Conservation (phyloP, 2,113 vertebrate genomes). For the Peucedramus taeniatus region DNA sequence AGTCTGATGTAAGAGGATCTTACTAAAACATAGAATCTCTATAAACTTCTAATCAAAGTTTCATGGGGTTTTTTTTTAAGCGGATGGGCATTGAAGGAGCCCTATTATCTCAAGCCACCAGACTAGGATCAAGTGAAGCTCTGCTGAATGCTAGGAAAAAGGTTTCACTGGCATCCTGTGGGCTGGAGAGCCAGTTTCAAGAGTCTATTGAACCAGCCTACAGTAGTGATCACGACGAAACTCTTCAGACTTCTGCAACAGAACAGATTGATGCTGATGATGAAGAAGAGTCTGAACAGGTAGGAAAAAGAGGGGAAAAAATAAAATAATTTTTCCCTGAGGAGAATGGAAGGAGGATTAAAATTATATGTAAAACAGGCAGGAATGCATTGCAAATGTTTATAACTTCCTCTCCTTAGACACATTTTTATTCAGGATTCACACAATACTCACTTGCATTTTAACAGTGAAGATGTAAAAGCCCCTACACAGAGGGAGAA, state of each 20-base stretch:
- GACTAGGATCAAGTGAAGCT: constrained; percentile 63
- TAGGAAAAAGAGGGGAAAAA: neutral
- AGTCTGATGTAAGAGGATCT: neutral
- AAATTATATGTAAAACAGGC: neutral
- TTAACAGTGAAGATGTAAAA: neutral
- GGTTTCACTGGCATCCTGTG: neutral
- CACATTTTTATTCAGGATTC: neutral
- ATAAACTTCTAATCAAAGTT: neutral
- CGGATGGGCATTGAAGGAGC: constrained; percentile 73
- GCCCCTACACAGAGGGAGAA: neutral
- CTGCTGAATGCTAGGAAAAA: constrained; percentile 75
- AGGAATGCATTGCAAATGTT: neutral
- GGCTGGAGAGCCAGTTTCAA: constrained; percentile 76
- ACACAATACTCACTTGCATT: neutral
- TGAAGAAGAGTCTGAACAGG: constrained; percentile 81
- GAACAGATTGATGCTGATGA: constrained; percentile 84
- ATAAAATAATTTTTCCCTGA: neutral
- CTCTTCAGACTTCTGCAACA: constrained; percentile 64
- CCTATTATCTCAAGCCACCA: constrained; percentile 76
- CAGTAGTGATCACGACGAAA: constrained; percentile 76
- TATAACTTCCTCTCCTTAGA: neutral
- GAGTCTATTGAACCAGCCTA: constrained; percentile 76
- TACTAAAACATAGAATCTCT: neutral
- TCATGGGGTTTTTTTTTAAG: constrained; percentile 30
- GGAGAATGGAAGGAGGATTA: neutral